Evolutionary conservation across 2,113 vertebrate species (phyloP).

Genomic region (Tupaia tana): DNA sequence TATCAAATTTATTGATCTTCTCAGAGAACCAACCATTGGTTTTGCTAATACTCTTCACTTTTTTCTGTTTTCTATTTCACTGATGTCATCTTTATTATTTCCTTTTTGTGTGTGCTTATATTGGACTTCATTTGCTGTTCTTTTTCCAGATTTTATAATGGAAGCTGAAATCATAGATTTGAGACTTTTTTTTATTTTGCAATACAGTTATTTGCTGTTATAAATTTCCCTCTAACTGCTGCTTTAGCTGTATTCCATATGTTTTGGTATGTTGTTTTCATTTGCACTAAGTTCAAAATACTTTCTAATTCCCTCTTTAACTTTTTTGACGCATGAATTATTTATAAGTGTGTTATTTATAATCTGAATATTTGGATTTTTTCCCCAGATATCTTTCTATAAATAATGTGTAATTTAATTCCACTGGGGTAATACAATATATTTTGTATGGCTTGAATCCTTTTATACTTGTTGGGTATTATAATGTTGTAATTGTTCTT

Average conservation of each 20-base stretch:
- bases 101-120: background rate
- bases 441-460: background rate
- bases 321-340: background rate
- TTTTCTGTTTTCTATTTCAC: background rate
- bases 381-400: background rate
- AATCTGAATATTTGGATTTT: background rate
- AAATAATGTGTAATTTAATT: background rate
- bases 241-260: background rate
- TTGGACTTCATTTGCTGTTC: background rate
- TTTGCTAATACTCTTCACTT: background rate
- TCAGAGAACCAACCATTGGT: background rate
- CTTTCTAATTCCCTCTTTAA: background rate
- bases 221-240: background rate
- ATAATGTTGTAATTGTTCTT: background rate
- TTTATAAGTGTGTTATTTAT: slow-evolving; percentile 8
- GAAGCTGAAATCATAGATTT: background rate
- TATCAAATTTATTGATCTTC: background rate
- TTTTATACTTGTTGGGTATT: slow-evolving; percentile 3
- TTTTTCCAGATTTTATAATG: background rate
- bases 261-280: background rate
- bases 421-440: background rate
- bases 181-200: background rate
- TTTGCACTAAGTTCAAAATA: slow-evolving; percentile 24
- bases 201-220: background rate
- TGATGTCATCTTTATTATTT: background rate